These are phyloP conservation scores for Syrmaticus mikado DNA, from an alignment of 2,113 vertebrate genomes.

Conservation along the genomic window DNA sequence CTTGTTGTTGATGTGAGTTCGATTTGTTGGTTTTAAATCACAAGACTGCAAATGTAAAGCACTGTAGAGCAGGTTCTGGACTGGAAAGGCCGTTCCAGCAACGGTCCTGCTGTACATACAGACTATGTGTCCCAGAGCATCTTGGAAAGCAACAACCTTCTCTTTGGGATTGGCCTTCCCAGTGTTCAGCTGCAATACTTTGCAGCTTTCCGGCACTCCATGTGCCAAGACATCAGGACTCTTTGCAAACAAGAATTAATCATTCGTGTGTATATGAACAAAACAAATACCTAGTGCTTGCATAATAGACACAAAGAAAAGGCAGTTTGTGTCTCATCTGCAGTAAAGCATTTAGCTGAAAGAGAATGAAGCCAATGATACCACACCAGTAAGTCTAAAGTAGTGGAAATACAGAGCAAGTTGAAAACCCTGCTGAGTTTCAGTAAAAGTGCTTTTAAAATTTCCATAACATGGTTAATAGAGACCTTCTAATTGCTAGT, in stretches of 20 bases:
- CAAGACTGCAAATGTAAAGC: neutral
- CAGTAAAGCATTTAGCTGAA: neutral
- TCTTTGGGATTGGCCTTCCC: neutral
- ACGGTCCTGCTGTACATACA: neutral
- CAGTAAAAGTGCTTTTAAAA: neutral
- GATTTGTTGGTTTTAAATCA: neutral
- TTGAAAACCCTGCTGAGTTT: neutral
- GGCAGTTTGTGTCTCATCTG: neutral
- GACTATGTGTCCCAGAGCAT: neutral
- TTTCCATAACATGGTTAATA: neutral
- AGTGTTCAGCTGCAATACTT: neutral
- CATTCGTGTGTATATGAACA: neutral
- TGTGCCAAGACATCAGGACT: neutral
- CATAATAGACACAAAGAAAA: neutral
- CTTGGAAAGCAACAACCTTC: neutral
- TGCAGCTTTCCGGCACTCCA: neutral
- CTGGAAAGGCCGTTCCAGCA: neutral
- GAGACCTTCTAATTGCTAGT: conserved; percentile 44
- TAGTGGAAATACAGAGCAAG: neutral
- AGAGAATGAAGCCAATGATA: neutral
- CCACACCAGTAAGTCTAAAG: neutral
- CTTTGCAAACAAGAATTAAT: neutral
- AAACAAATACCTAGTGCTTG: neutral
- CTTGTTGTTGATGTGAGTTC: neutral
- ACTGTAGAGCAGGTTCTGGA: neutral